Percentiles rank a stretch among this genome's conserved stretches.
phyloP scores from a whole-genome alignment of 2,888 invertebrate genomes.

The Melanostoma mellinum region DNA sequence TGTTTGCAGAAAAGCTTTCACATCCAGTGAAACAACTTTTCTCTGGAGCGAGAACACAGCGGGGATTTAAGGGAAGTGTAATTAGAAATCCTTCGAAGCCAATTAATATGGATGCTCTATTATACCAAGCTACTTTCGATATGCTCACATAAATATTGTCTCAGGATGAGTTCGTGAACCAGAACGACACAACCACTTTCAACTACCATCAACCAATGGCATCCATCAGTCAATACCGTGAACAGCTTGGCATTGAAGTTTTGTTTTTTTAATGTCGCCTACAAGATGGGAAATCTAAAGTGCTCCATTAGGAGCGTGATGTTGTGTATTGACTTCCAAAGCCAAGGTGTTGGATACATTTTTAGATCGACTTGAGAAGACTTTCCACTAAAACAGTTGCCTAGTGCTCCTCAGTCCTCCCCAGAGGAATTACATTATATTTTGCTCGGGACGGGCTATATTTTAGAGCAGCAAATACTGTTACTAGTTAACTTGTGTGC shows the following conservation, averaged over 20 bases:
- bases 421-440: not conserved
- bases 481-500: not conserved
- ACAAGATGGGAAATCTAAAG: slow-evolving; percentile 54
- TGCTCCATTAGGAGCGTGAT: slow-evolving; percentile 60
- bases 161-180: slow-evolving; percentile 5
- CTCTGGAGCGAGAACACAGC: not conserved
- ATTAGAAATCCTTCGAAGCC: slow-evolving; percentile 61
- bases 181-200: slow-evolving; percentile 10
- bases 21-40: too few relatives aligned
- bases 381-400: slow-evolving; percentile 24
- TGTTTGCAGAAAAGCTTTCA: too few relatives aligned
- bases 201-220: not conserved
- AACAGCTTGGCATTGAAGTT: slow-evolving; percentile 25
- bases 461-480: not conserved
- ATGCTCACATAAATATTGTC: not conserved
- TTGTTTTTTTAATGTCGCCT: slow-evolving; percentile 38
- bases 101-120: slow-evolving; percentile 58
- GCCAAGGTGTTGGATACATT: slow-evolving; percentile 38
- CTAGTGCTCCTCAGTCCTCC: not conserved
- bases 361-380: slow-evolving; percentile 38
- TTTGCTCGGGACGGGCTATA: not conserved
- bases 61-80: slow-evolving; percentile 55
- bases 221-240: slow-evolving; percentile 2
- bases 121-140: not conserved
- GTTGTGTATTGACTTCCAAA: slow-evolving; percentile 54